Evolutionary conservation across 2,797 vertebrate genomes (phyloP).

Genomic region (Sebastes aleutianus): DNA sequence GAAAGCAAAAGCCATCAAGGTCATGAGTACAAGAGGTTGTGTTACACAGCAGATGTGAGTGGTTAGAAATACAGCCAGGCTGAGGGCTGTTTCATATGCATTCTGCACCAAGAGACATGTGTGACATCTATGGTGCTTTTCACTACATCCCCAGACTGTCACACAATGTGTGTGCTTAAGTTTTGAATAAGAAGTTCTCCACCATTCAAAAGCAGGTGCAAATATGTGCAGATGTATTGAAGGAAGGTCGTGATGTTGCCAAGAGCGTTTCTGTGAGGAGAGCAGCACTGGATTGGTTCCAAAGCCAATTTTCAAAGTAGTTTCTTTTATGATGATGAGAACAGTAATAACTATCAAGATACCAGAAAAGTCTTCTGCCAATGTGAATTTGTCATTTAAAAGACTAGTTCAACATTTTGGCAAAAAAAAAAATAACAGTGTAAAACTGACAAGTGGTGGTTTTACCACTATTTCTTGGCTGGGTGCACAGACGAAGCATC

Average conservation of each 20-base stretch:
- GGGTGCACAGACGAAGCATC: no score
- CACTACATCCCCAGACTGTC: background rate
- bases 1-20: conserved; percentile 7
- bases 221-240: background rate
- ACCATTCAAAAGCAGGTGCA: background rate
- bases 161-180: background rate
- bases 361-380: background rate
- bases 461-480: no score
- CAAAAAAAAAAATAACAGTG: no score
- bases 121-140: background rate
- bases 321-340: background rate
- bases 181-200: background rate
- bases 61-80: background rate
- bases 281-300: background rate
- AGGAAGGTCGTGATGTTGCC: background rate
- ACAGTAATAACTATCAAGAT: background rate
- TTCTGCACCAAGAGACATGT: background rate
- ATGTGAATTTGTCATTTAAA: no score
- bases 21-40: background rate
- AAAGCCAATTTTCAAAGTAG: background rate
- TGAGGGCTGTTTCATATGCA: background rate
- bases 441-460: no score
- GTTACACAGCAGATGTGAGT: conserved; percentile 9
- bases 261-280: background rate
- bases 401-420: no score